phyloP scores from a whole-genome alignment of 1,140 invertebrate genomes.

The roundworm (Caenorhabditis elegans) region DNA sequence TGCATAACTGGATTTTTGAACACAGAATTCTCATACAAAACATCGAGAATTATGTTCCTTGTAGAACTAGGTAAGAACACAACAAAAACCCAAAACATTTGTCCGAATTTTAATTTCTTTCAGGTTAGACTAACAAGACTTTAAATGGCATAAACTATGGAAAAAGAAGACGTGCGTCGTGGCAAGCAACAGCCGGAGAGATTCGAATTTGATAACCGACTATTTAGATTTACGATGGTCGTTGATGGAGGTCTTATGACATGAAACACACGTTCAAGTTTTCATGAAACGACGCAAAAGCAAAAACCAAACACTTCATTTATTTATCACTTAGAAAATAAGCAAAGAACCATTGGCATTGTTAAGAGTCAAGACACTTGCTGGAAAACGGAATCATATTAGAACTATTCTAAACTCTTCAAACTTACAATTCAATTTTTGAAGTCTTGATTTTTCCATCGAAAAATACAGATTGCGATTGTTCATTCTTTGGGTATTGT shows the following conservation, averaged over 20 bases:
- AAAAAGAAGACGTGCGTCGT: no score
- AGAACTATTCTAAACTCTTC: neutral
- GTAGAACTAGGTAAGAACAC: neutral
- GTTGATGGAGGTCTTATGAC: conserved; percentile 3
- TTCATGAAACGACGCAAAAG: conserved; percentile 13
- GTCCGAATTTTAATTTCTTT: no score
- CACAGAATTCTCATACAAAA: no score
- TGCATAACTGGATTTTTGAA: neutral
- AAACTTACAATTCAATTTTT: neutral
- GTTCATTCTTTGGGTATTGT: neutral
- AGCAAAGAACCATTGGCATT: neutral
- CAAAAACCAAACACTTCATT: conserved; percentile 32
- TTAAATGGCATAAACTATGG: no score
- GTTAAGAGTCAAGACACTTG: neutral
- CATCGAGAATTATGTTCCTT: neutral
- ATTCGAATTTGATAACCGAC: neutral
- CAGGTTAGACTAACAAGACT: no score
- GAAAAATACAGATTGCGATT: neutral
- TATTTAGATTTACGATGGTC: neutral
- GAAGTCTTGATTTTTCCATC: neutral
- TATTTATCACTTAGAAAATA: neutral
- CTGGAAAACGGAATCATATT: neutral
- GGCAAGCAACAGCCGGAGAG: neutral
- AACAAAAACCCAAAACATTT: no score
- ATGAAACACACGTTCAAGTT: conserved; percentile 10